These are phyloP conservation scores for Cryptus viduatorius DNA, from an alignment of 2,888 invertebrate species.

Conservation along the genomic window DNA sequence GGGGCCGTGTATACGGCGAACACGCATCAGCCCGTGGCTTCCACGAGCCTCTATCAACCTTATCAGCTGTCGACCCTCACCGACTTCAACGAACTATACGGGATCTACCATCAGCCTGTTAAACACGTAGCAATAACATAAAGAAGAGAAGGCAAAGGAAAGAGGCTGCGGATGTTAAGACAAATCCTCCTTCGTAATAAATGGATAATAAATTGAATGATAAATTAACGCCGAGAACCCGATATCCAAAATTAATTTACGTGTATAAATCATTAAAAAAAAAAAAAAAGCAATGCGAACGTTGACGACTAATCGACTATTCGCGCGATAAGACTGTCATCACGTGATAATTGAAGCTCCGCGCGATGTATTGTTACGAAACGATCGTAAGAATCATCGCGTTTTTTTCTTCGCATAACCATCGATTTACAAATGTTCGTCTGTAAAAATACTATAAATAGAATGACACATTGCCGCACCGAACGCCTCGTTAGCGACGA, in stretches of 20 bases:
- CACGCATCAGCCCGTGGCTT: conserved; percentile 44
- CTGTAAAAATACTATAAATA: conserved; percentile 1
- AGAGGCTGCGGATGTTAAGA: conserved; percentile 31
- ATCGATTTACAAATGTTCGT: too few species aligned
- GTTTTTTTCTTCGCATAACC: too few species aligned
- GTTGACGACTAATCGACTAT: too few species aligned
- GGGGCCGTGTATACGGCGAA: conserved; percentile 9
- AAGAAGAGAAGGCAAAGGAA: conserved; percentile 3
- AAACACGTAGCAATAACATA: not conserved
- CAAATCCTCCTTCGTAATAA: not conserved
- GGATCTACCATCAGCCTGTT: not conserved
- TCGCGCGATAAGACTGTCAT: too few species aligned
- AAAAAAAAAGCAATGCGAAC: too few species aligned
- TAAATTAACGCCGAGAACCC: not conserved
- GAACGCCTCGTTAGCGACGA: conserved; percentile 58
- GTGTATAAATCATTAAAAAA: too few species aligned
- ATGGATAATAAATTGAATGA: not conserved
- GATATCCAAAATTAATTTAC: too few species aligned
- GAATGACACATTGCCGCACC: not conserved
- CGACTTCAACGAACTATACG: conserved; percentile 15
- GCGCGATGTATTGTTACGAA: too few species aligned
- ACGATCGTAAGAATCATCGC: too few species aligned
- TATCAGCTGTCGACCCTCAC: conserved; percentile 65
- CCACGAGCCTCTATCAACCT: conserved; percentile 53
- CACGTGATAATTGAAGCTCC: too few species aligned